A percentile compares a stretch with the other conserved stretches of the same genome.
phyloP scores from a whole-genome alignment of 23 tunicate species.

The Ciona savignyi region DNA sequence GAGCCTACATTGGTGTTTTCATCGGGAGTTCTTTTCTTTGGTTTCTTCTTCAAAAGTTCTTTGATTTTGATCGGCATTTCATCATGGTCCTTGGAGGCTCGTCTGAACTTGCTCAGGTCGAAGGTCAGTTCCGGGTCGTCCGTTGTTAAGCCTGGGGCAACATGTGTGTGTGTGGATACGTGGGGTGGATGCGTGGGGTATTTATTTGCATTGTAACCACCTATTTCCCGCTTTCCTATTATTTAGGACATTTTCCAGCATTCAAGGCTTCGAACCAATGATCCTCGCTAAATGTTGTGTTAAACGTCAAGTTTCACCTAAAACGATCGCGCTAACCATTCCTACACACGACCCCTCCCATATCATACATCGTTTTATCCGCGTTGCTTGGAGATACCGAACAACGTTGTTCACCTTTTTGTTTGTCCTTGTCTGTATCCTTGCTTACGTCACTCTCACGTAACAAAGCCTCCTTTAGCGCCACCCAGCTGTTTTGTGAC shows the following conservation, averaged over 20 bases:
- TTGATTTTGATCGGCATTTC: slow-evolving; percentile 87
- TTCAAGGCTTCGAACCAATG: too few relatives aligned
- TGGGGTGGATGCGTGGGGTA: too few relatives aligned
- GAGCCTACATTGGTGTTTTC: slow-evolving; percentile 74
- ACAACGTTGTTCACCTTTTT: slow-evolving; percentile 30
- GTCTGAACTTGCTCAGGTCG: slow-evolving; percentile 72
- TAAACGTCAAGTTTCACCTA: too few relatives aligned
- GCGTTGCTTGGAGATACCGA: too few relatives aligned
- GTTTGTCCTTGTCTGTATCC: slow-evolving; percentile 64
- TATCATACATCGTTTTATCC: too few relatives aligned
- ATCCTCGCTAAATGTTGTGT: too few relatives aligned
- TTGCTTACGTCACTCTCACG: slow-evolving; percentile 86
- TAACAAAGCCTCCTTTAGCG: slow-evolving; percentile 75
- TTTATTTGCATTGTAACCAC: too few relatives aligned
- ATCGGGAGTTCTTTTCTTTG: slow-evolving; percentile 44
- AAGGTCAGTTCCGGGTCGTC: slow-evolving; percentile 81
- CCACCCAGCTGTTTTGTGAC: slow-evolving; percentile 92
- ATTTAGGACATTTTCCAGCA: too few relatives aligned
- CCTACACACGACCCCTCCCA: too few relatives aligned
- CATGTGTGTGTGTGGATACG: too few relatives aligned
- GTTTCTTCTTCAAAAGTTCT: slow-evolving; percentile 60
- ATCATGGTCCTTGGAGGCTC: slow-evolving; percentile 70
- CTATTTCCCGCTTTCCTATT: too few relatives aligned
- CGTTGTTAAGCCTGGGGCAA: slow-evolving; percentile 57
- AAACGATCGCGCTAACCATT: too few relatives aligned